A percentile compares a stretch with the other conserved stretches of the same genome.
These are phyloP conservation scores for Ceyx melanurus DNA, from an alignment of 2,113 vertebrate species.

Conservation along the genomic window DNA sequence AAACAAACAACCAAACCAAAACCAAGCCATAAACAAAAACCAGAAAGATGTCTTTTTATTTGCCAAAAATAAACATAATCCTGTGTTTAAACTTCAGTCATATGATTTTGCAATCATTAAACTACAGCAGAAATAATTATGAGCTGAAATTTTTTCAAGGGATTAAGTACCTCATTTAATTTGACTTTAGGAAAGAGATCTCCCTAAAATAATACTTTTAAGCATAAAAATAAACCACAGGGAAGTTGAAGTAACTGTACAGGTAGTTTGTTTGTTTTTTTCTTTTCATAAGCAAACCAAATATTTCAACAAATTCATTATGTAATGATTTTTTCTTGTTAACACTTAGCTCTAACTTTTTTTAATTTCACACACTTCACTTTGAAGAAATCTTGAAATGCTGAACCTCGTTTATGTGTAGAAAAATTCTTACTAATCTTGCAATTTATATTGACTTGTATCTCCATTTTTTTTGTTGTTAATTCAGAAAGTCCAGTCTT, in stretches of 20 bases:
- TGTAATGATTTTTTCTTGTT: neutral
- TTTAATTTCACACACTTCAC: neutral
- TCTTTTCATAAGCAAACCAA: neutral
- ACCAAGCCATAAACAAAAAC: neutral
- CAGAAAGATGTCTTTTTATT: neutral
- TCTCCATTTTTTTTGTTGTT: neutral
- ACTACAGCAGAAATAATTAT: neutral
- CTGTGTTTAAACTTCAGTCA: neutral
- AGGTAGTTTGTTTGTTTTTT: neutral
- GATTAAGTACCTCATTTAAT: neutral
- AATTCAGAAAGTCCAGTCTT: neutral
- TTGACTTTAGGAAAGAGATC: neutral
- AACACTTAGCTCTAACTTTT: neutral
- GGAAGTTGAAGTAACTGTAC: neutral
- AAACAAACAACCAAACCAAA: neutral
- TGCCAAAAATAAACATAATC: neutral
- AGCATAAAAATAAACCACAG: neutral
- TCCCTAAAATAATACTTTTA: neutral
- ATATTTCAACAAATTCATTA: neutral
- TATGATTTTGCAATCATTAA: neutral
- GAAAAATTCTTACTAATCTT: neutral
- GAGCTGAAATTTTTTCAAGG: neutral
- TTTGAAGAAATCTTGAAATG: neutral
- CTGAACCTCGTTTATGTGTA: neutral
- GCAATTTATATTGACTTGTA: neutral